Evolutionary conservation across 2,113 vertebrate species (phyloP), one percentile per base, ranked within the genome.

Genomic region (Actinemys pallida): DNA sequence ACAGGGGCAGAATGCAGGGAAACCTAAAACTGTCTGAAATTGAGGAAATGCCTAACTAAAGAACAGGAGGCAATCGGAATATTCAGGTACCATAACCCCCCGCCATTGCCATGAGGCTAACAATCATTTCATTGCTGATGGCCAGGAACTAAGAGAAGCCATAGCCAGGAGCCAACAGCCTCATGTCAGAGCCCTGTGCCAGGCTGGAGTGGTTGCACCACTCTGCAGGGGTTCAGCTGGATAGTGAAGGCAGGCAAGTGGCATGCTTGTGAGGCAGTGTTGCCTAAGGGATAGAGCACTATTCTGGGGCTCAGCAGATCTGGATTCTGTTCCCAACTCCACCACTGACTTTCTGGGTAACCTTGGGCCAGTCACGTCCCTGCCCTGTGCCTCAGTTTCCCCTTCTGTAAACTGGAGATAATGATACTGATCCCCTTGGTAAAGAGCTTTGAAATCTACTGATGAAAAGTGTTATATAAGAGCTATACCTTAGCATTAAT

Each of bases 41-140:
- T 39, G 35, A 39, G 65, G n/a, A 6, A 72, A 35, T 19, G 16
- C 35, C 65, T 72, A 17, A 72, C 14, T 72, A 20, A 72, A 39
- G 65, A n/a, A 72, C 35, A 57, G 56, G 56, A 57, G 57, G 27
- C 57, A 72, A 72, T 39, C 8, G 7, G 16, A 75, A 75, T 42
- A n/a, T 39, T 39, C 69, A 39, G 6, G 27, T 75, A 52, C 72
- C 22, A 24, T 29, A 39, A 54, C 80, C 50, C 27, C 4, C 7
- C n/a, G 47, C 75, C 35, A 0, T 0, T 81, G 3, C 22, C 11
- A 65, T 59, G 25, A 81, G 52, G 29, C 72, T 2, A 85, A 3
- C 10, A 16, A 6, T 65, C 0, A 1, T 29, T 88, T 16, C 54
- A 85, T 47, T 52, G 47, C 20, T 62, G 49, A 14, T 1, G 3